Evolutionary conservation across 2,797 vertebrate genomes (phyloP).

Genomic region (Parotocinclus haroldoi): DNA sequence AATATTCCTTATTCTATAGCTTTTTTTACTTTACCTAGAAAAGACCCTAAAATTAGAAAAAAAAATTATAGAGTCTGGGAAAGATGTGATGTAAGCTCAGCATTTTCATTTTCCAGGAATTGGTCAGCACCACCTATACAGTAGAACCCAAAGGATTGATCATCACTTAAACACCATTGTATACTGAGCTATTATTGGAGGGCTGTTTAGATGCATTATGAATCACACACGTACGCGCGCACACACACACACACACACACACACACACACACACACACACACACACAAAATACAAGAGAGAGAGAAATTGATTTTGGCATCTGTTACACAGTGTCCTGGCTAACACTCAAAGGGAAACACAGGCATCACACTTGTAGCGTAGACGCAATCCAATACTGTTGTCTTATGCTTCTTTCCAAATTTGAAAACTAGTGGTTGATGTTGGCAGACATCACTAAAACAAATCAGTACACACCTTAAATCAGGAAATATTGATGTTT

Average conservation of each 20-base stretch:
- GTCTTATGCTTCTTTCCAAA: constrained; percentile 19
- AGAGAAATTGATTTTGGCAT: constrained; percentile 43
- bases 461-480: constrained; percentile 10
- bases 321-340: constrained; percentile 30
- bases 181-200: constrained; percentile 41
- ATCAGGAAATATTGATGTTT: constrained; percentile 25
- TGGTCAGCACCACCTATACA: constrained; percentile 17
- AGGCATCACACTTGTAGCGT: constrained; percentile 39
- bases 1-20: neutral
- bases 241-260: constrained; percentile 14
- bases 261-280: constrained; percentile 39
- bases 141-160: constrained; percentile 23
- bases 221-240: constrained; percentile 42
- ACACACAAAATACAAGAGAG: neutral
- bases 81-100: constrained; percentile 15
- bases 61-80: neutral
- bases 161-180: constrained; percentile 34
- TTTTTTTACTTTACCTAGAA: neutral
- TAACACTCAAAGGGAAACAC: constrained; percentile 37
- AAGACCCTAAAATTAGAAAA: constrained; percentile 5
- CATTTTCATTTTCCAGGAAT: constrained; percentile 30
- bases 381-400: constrained; percentile 34
- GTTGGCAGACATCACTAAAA: constrained; percentile 22
- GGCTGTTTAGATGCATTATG: constrained; percentile 35
- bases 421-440: constrained; percentile 29